These are phyloP conservation scores for Leguminivora glycinivorella DNA, from an alignment of 1,140 invertebrate genomes.

Conservation along the genomic window DNA sequence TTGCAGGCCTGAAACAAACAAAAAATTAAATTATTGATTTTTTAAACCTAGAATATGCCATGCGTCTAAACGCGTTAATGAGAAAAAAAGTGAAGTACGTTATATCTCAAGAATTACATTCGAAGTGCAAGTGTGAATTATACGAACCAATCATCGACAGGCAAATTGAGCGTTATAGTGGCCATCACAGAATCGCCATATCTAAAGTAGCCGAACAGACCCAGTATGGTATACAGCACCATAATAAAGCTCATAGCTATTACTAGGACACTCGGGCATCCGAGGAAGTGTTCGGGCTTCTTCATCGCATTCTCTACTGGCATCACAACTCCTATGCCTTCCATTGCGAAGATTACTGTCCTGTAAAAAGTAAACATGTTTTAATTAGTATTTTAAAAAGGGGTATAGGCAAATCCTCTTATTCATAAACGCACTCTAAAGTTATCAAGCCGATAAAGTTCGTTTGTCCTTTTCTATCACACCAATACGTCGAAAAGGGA, in stretches of 20 bases:
- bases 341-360: constrained; percentile 90
- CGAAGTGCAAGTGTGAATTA: too few relatives aligned
- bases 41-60: constrained; percentile 13
- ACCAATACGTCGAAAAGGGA: too few relatives aligned
- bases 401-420: too few relatives aligned
- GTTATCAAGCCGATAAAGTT: too few relatives aligned
- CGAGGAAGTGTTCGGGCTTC: constrained; percentile 88
- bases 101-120: too few relatives aligned
- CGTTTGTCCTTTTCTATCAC: too few relatives aligned
- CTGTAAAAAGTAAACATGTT: constrained; percentile 67
- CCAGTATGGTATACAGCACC: constrained; percentile 85
- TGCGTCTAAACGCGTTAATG: too few relatives aligned
- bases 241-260: constrained; percentile 89
- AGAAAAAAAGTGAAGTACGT: too few relatives aligned
- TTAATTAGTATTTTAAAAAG: too few relatives aligned
- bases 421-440: too few relatives aligned
- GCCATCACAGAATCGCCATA: constrained; percentile 84
- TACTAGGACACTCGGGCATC: constrained; percentile 89
- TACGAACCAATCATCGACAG: constrained; percentile 81
- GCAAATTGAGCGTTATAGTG: constrained; percentile 88
- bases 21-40: constrained; percentile 32
- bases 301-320: constrained; percentile 94
- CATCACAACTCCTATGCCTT: constrained; percentile 91
- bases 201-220: constrained; percentile 91
- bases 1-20: constrained; percentile 83